phyloP scores from a whole-genome alignment of 2,797 vertebrate species.

The Hippocampus kuda region DNA sequence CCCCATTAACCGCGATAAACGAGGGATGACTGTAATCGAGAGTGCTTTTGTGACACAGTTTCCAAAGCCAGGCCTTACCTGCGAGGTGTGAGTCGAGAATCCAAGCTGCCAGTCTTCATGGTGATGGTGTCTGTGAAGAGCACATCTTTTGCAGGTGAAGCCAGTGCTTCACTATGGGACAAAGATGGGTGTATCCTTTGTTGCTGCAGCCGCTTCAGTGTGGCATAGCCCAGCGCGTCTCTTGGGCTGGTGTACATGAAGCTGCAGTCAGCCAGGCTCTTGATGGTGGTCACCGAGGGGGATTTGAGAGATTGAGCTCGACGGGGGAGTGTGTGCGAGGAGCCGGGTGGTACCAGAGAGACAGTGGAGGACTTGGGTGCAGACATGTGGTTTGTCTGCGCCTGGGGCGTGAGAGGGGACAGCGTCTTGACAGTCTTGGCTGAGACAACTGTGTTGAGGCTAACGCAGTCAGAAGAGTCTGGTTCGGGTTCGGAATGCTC shows the following conservation, averaged over 20 bases:
- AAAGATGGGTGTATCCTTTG: constrained; percentile 94
- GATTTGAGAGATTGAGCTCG: constrained; percentile 95
- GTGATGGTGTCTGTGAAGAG: constrained; percentile 97
- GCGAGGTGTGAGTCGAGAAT: constrained; percentile 89
- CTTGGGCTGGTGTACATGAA: constrained; percentile 92
- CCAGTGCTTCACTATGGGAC: constrained; percentile 91
- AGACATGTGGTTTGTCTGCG: constrained; percentile 82
- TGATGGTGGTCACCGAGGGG: constrained; percentile 86
- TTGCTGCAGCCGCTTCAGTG: constrained; percentile 89
- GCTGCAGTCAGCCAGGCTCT: constrained; percentile 91
- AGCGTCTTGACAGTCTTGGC: constrained; percentile 86
- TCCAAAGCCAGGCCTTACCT: constrained; percentile 65
- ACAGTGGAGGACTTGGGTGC: constrained; percentile 85
- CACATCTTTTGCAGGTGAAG: constrained; percentile 95
- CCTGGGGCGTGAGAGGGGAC: constrained; percentile 73
- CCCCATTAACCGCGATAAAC: too few relatives aligned
- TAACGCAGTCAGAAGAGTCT: constrained; percentile 89
- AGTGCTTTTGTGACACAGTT: not conserved
- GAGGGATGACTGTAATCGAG: not conserved
- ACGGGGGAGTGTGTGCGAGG: constrained; percentile 91
- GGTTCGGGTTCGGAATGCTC: constrained; percentile 71
- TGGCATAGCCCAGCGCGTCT: constrained; percentile 93
- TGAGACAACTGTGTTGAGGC: constrained; percentile 94
- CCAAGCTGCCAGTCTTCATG: constrained; percentile 96
- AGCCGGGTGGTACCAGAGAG: constrained; percentile 85